phyloP scores from a whole-genome alignment of 2,113 vertebrate species.

The Lota lota region DNA sequence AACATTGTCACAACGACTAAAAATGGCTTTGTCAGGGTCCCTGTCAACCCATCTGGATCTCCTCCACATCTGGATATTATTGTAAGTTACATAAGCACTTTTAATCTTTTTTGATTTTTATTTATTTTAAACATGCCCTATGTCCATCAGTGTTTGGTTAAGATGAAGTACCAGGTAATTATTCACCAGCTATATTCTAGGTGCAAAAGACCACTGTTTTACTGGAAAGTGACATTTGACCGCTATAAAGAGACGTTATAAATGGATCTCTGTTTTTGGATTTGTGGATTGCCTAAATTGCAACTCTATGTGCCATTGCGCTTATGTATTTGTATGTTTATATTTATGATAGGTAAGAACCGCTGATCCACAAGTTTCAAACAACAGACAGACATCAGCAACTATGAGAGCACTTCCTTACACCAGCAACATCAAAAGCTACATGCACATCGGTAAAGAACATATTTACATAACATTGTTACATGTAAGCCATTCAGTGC shows the following conservation, averaged over 20 bases:
- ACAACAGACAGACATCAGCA: constrained; percentile 54
- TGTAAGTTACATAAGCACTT: constrained; percentile 43
- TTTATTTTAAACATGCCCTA: neutral
- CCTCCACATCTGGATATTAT: neutral
- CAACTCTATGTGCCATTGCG: too few species aligned
- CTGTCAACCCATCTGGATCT: constrained; percentile 53
- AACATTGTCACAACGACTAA: constrained; percentile 14
- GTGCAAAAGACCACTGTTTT: too few species aligned
- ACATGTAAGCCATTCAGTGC: neutral
- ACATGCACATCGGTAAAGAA: constrained; percentile 68
- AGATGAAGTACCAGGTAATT: too few species aligned
- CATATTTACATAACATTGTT: neutral
- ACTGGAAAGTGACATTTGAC: too few species aligned
- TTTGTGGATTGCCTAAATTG: too few species aligned
- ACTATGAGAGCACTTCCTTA: constrained; percentile 61
- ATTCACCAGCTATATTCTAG: too few species aligned
- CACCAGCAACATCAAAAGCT: constrained; percentile 46
- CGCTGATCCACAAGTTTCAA: neutral
- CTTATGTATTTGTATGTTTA: too few species aligned
- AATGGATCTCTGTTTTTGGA: too few species aligned
- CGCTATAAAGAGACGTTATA: too few species aligned
- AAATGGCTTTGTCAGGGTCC: constrained; percentile 61
- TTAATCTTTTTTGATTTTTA: neutral
- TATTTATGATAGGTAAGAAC: constrained; percentile 62
- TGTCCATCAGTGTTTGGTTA: neutral